A percentile compares a stretch with the other conserved stretches of the same genome.
phyloP scores from a whole-genome alignment of 1,140 invertebrate genomes.

The Teleogryllus occipitalis region DNA sequence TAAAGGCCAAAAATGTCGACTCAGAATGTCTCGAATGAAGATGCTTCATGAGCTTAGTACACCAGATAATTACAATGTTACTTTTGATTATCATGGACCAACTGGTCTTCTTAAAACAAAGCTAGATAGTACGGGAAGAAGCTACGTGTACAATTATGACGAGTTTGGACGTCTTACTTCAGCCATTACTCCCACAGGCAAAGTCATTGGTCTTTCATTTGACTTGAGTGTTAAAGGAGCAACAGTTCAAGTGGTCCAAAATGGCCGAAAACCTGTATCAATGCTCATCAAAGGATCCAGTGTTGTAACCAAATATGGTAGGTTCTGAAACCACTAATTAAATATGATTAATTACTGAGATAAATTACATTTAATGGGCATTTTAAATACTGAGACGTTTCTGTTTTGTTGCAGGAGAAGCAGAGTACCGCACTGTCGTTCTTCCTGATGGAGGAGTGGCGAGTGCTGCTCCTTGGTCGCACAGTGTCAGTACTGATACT shows the following conservation, averaged over 20 bases:
- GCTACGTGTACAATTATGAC: constrained; percentile 92
- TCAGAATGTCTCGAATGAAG: constrained; percentile 81
- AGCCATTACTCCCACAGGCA: constrained; percentile 85
- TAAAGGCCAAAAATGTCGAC: constrained; percentile 81
- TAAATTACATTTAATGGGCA: background rate
- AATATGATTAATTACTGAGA: background rate
- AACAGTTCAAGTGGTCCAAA: constrained; percentile 72
- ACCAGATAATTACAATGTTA: constrained; percentile 84
- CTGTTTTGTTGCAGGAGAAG: constrained; percentile 44
- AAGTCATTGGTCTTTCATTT: constrained; percentile 75
- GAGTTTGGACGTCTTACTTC: constrained; percentile 84
- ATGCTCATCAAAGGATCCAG: constrained; percentile 81
- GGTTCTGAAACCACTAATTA: constrained; percentile 12
- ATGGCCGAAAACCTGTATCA: constrained; percentile 69
- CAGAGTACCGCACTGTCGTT: constrained; percentile 68
- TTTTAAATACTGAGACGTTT: background rate
- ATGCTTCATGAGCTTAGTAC: constrained; percentile 81
- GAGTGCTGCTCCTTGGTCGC: constrained; percentile 70
- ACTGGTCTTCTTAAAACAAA: constrained; percentile 78
- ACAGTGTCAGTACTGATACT: constrained; percentile 75
- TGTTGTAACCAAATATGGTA: constrained; percentile 64
- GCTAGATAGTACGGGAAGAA: constrained; percentile 80
- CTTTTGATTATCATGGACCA: constrained; percentile 85
- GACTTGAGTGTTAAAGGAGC: constrained; percentile 83
- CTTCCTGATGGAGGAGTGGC: constrained; percentile 74